Evolutionary conservation across 2,797 vertebrate species (phyloP).

Genomic region (Monodelphis domestica): DNA sequence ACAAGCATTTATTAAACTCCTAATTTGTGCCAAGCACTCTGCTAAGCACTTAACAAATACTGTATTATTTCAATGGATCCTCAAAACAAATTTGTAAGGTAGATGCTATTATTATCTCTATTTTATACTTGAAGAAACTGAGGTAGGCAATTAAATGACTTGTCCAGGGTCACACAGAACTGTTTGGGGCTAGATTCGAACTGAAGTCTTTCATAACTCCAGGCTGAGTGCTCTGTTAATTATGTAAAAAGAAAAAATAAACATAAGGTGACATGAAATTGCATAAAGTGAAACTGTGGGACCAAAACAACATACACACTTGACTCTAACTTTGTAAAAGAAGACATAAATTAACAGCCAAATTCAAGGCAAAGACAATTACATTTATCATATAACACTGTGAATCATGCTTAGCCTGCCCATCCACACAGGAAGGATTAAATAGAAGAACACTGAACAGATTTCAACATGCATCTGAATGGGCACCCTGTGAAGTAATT

Average conservation of each 20-base stretch:
- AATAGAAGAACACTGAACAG: not conserved
- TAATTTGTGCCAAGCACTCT: not conserved
- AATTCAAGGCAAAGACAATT: not conserved
- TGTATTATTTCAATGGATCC: not conserved
- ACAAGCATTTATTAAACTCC: not conserved
- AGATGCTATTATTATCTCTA: not conserved
- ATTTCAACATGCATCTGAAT: not conserved
- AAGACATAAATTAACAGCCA: not conserved
- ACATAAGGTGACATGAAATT: not conserved
- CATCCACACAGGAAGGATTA: not conserved
- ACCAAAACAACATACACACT: not conserved
- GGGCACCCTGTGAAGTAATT: not conserved
- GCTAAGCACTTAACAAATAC: not conserved
- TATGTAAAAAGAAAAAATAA: not conserved
- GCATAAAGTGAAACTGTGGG: not conserved
- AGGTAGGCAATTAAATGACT: not conserved
- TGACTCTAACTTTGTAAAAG: not conserved
- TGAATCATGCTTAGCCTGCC: not conserved
- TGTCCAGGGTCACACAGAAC: not conserved
- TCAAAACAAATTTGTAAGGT: not conserved
- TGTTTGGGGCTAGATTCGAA: not conserved
- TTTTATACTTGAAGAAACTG: not conserved
- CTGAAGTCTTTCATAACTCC: not conserved
- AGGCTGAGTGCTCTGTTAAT: not conserved
- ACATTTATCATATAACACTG: not conserved